phyloP scores from a whole-genome alignment of 1,140 invertebrate species.

The Tigriopus japonicus region DNA sequence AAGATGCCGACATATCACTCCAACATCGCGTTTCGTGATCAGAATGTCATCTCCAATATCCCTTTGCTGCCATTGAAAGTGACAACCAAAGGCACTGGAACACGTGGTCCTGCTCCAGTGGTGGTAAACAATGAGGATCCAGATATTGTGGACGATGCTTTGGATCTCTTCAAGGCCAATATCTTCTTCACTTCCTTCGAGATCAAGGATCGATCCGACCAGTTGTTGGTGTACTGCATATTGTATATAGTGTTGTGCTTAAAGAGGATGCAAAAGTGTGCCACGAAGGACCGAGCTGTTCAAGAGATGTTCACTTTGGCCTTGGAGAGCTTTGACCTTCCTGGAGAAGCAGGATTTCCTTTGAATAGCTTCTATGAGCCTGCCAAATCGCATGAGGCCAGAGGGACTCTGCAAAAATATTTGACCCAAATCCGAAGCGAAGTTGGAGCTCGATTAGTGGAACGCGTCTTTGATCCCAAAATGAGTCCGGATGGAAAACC shows the following conservation, averaged over 20 bases:
- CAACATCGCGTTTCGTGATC: not conserved
- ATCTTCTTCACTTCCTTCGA: conserved; percentile 98
- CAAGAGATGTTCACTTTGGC: conserved; percentile 93
- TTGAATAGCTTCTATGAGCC: conserved; percentile 89
- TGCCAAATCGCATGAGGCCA: conserved; percentile 31
- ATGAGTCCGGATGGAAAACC: conserved; percentile 67
- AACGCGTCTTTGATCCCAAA: conserved; percentile 59
- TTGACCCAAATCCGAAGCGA: not conserved
- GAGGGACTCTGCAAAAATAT: not conserved
- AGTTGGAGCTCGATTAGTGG: conserved; percentile 68
- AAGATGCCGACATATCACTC: not conserved
- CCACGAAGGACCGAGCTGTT: conserved; percentile 63
- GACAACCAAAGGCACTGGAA: conserved; percentile 38
- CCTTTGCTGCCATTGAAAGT: conserved; percentile 54
- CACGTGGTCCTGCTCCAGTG: conserved; percentile 63
- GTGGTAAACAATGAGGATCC: conserved; percentile 36
- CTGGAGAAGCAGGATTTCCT: conserved; percentile 83
- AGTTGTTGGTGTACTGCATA: conserved; percentile 91
- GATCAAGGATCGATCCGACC: conserved; percentile 85
- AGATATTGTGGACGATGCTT: conserved; percentile 93
- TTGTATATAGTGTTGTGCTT: conserved; percentile 95
- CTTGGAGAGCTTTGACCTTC: conserved; percentile 86
- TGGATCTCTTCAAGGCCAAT: conserved; percentile 95
- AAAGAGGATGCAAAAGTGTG: conserved; percentile 78
- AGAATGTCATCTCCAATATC: conserved; percentile 59